Evolutionary conservation across 1,140 invertebrate genomes (phyloP), one percentile per base, ranked within the genome.

Genomic region (Augochlora pura): DNA sequence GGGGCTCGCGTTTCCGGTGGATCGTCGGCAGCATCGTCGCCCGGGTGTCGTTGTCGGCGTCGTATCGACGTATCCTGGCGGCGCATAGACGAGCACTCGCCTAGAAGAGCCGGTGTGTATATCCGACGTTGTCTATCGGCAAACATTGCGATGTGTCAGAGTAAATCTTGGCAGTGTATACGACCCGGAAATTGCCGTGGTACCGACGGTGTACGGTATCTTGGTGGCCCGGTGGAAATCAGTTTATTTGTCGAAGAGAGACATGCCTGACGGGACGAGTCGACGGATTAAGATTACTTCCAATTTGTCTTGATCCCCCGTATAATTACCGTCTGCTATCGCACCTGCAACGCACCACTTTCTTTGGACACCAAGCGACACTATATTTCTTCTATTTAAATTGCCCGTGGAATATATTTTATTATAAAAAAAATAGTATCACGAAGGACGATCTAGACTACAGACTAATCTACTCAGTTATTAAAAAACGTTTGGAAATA

Each of bases 61-160:
- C 32, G 68, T 72, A 74, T 79, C 77, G 77, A 74, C 77, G 77
- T 79, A 74, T 79, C 77, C 77, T 52, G 52, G 52, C 39, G 27
- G 60, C 27, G 52, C 52, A 74, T 49, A 67, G 70, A 23, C 71
- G 52, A 64, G 63, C 62, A 52, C 63, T 67, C 52, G 70, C 54
- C 52, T 74, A 66, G 77, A 79, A 74, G 77, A 74, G 39, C 6
- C 4, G 10, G 52, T 67, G 52, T 67, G 42, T 67, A 74, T 49
- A 66, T 49, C 70, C 70, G 71, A 67, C 49, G 77, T 62, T 79
- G 77, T 79, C 77, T 79, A 79, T 79, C 77, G 77, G 23, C 77
- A 79, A 79, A 74, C 77, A 79, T 74, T 66, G 77, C 70, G 71
- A 79, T 63, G 77, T 79, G 77, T 79, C 77, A 79, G 77, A 79